Conservation (phyloP, 2,888 invertebrate species). For the Caenorhabditis panamensis region DNA sequence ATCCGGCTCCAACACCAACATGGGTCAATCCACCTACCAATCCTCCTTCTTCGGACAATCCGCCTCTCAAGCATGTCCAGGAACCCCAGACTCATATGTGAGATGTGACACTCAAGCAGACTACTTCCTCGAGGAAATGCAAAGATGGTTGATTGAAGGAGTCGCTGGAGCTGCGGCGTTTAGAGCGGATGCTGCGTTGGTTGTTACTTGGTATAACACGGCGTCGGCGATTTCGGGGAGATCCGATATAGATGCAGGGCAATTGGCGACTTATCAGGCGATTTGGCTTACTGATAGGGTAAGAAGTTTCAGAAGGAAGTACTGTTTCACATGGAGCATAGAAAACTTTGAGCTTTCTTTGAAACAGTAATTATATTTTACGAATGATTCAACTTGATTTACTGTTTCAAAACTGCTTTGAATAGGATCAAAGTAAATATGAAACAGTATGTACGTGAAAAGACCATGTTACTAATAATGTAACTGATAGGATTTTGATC, state of each 20-base stretch:
- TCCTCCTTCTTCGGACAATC: slow-evolving; percentile 76
- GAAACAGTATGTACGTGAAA: too few relatives aligned
- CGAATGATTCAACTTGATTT: too few relatives aligned
- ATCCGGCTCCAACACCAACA: slow-evolving; percentile 72
- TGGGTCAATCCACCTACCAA: slow-evolving; percentile 69
- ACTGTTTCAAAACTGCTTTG: too few relatives aligned
- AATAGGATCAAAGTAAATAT: too few relatives aligned
- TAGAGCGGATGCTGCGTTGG: slow-evolving; percentile 91
- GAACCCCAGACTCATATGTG: slow-evolving; percentile 77
- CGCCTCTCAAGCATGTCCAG: slow-evolving; percentile 75
- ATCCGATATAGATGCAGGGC: slow-evolving; percentile 80
- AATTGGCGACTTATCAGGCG: slow-evolving; percentile 94
- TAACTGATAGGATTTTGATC: too few relatives aligned
- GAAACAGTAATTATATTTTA: too few relatives aligned
- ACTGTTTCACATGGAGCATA: too few relatives aligned
- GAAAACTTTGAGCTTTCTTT: too few relatives aligned
- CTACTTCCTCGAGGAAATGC: slow-evolving; percentile 80
- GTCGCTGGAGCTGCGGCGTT: slow-evolving; percentile 92
- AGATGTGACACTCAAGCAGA: slow-evolving; percentile 76
- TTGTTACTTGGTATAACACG: slow-evolving; percentile 96
- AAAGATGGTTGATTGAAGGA: slow-evolving; percentile 84
- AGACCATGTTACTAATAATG: too few relatives aligned
- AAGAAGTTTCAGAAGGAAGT: too few relatives aligned
- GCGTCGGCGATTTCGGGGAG: slow-evolving; percentile 83
- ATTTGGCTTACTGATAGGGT: slow-evolving; percentile 86